phyloP scores from a whole-genome alignment of 2,797 vertebrate genomes.

The Xiphophorus birchmanni region DNA sequence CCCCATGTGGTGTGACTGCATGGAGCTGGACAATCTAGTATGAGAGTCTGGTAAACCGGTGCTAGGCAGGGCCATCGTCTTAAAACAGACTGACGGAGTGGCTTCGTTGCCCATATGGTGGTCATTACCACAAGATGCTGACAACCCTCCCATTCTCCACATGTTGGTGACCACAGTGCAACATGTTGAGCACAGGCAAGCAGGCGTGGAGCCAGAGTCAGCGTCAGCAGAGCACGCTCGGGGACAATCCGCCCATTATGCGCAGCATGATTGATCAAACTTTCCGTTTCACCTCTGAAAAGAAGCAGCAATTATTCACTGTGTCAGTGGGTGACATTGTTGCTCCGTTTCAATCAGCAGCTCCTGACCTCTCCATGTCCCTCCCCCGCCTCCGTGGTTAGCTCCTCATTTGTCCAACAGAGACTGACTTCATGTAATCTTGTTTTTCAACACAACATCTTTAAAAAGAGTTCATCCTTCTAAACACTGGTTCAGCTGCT shows the following conservation, averaged over 20 bases:
- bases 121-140: slow-evolving; percentile 71
- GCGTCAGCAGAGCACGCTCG: slow-evolving; percentile 27
- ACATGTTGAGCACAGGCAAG: slow-evolving; percentile 54
- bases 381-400: slow-evolving; percentile 44
- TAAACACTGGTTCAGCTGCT: slow-evolving; percentile 44
- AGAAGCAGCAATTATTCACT: slow-evolving; percentile 50
- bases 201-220: slow-evolving; percentile 37
- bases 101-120: slow-evolving; percentile 64
- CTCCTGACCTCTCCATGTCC: not conserved
- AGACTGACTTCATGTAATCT: slow-evolving; percentile 71
- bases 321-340: slow-evolving; percentile 55
- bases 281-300: slow-evolving; percentile 56
- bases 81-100: slow-evolving; percentile 50
- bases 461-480: slow-evolving; percentile 55
- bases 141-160: slow-evolving; percentile 75
- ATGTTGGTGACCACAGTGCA: slow-evolving; percentile 66
- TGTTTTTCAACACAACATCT: slow-evolving; percentile 62
- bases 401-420: slow-evolving; percentile 64
- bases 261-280: slow-evolving; percentile 36
- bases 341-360: slow-evolving; percentile 17
- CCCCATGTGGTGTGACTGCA: slow-evolving; percentile 49
- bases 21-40: slow-evolving; percentile 32
- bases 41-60: slow-evolving; percentile 48
- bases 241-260: slow-evolving; percentile 69
- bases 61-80: slow-evolving; percentile 49